Base-by-base conservation (phyloP, 2,888 invertebrate species). In the Drosophila limbata region DNA sequence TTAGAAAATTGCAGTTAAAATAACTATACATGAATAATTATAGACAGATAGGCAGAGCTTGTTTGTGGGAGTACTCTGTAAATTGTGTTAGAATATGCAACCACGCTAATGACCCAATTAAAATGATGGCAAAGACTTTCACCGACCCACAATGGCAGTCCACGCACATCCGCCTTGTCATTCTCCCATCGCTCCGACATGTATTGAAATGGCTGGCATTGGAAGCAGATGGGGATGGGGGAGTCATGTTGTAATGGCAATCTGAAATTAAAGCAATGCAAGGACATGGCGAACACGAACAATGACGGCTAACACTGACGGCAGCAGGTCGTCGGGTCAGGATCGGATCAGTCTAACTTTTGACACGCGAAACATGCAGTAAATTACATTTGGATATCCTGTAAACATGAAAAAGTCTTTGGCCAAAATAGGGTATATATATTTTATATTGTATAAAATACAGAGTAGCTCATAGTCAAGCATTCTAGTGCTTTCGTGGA, bases 31-130 rank as follows among this genome's bases (percentile, higher is more conserved):
- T 25, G 37, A 42, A 21, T 61, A 61, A 73, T 61, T 73, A 55
- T 50, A 59, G 19, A 59, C 17, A 17, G 48, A 42, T 19, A 37
- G 37, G 11, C 33, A 42, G n/a, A 39, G n/a, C 40, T 19, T 21
- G 44, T 51, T 13, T 9, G 42, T 45, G 37, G 31, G 47, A 50
- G 56, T 50, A 39, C 11, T 35, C 45, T 8, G 52, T 33, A 55
- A 82, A 77, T 77, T 72, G 66, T 31, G 55, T 73, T 66, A 64
- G 73, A 69, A 77, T 84, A 69, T 79, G 79, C 82, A 84, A 85
- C 77, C 67, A 72, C 44, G 62, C 65, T 88, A 89, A 89, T 85
- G 75, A 85, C 71, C 80, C 89, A 85, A 85, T 89, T 89, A 88
- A 72, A 81, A 72, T 67, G 42, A 79, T 85, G 66, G 80, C 76